phyloP scores from a whole-genome alignment of 2,797 vertebrate species.

The Morus bassanus region DNA sequence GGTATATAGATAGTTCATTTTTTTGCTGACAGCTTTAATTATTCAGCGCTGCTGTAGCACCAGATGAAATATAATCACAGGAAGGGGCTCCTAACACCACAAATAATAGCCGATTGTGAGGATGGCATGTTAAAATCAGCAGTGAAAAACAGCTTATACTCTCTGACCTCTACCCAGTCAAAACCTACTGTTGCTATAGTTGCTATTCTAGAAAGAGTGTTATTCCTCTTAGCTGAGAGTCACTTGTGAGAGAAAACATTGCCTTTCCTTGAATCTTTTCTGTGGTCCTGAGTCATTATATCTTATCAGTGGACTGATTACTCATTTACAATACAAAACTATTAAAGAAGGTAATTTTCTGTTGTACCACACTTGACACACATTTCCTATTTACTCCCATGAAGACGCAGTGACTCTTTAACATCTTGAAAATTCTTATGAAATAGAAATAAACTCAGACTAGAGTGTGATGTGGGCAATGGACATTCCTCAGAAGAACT shows the following conservation, averaged over 20 bases:
- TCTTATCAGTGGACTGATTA: neutral
- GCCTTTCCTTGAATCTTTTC: neutral
- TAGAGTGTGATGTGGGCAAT: neutral
- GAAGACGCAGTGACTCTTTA: neutral
- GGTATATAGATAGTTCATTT: neutral
- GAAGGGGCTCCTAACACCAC: conserved; percentile 9
- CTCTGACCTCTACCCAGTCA: conserved; percentile 34
- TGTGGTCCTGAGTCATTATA: neutral
- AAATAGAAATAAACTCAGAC: neutral
- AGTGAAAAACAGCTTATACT: conserved; percentile 19
- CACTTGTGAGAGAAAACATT: neutral
- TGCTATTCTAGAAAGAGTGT: neutral
- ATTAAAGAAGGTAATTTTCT: neutral
- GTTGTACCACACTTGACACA: neutral
- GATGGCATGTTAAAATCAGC: conserved; percentile 25
- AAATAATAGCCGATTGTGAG: conserved; percentile 10
- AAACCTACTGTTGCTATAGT: conserved; percentile 44
- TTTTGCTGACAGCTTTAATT: conserved; percentile 55
- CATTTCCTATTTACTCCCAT: neutral
- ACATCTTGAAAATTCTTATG: neutral
- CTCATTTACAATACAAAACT: neutral
- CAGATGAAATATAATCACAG: conserved; percentile 8
- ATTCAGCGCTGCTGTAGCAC: neutral
- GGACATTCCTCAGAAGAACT: neutral
- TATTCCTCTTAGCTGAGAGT: neutral